Evolutionary conservation across 2,888 invertebrate genomes (phyloP), one percentile per base, ranked within the genome.

Genomic region (Fabriciana adippe): DNA sequence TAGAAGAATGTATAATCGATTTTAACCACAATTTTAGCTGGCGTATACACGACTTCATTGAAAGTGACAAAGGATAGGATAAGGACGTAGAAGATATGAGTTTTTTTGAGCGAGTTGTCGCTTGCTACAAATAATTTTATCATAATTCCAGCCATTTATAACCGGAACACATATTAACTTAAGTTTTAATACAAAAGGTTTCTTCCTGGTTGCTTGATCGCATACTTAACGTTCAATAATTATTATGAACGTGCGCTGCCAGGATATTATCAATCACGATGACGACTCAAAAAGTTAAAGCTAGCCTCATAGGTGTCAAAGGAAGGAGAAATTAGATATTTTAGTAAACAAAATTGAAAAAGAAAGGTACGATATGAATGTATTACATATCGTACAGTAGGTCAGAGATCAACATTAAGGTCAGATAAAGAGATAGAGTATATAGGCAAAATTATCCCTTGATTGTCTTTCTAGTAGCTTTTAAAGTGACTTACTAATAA

Each of bases 201-300:
- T 41, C 18, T 61, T 53, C 41, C 51, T 53, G 35, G 18, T 35
- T 31, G 35, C 18, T 51, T 41, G 31, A 35, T 41, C 21, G 51
- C 51, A 51, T 53, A 53, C 51, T 61, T 61, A 61, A 61, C 61
- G 61, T 53, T 61, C 61, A 41, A 41, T 61, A 53, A 61, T 61
- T n/a, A 59, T 55, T 55, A 59, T 31, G 13, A 5, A 6, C 35
- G 50, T 41, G 45, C 16, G 14, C n/a, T 1, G n/a, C 56, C n/a
- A 45, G 56, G 56, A 64, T 56, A 50, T 50, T 47, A 64, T 56
- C 56, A 64, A 64, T 64, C 56, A 64, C 15, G 35, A 21, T 11
- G 35, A 35, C 51, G 50, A 51, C 50, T 53, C 41, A 35, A 18
- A 51, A 60, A 31, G 16, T 16, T 35, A n/a, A 47, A 8, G 57